These are phyloP conservation scores for Podotricha telesiphe DNA, from an alignment of 2,888 invertebrate species.

Conservation along the genomic window DNA sequence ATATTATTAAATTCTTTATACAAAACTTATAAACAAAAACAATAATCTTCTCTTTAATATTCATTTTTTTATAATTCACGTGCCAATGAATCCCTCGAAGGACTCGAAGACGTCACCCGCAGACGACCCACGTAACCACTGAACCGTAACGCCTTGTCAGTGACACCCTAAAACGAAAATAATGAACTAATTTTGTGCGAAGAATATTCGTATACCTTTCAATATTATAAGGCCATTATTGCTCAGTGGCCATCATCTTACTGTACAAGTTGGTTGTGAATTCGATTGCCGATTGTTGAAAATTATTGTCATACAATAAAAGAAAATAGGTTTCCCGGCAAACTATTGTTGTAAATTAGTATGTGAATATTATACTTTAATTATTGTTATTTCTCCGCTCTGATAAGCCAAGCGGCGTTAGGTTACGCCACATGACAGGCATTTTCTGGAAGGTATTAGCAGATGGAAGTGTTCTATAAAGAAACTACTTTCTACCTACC, in stretches of 20 bases:
- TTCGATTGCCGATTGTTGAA: neutral
- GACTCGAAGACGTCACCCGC: conserved; percentile 31
- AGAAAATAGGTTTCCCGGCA: too few relatives aligned
- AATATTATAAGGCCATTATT: neutral
- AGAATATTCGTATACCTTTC: conserved; percentile 6
- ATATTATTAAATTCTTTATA: too few relatives aligned
- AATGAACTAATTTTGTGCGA: conserved; percentile 16
- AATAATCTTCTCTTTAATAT: neutral
- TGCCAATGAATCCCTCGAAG: conserved; percentile 7
- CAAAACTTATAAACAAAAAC: too few relatives aligned
- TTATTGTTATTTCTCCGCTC: too few relatives aligned
- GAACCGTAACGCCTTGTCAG: conserved; percentile 26
- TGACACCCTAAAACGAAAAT: conserved; percentile 31
- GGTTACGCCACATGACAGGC: too few relatives aligned
- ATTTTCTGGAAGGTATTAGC: too few relatives aligned
- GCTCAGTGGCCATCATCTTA: neutral
- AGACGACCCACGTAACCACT: conserved; percentile 28
- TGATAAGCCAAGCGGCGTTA: too few relatives aligned
- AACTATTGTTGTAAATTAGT: too few relatives aligned
- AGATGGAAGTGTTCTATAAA: too few relatives aligned
- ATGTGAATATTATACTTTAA: too few relatives aligned
- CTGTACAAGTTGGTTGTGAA: neutral
- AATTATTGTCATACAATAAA: too few relatives aligned
- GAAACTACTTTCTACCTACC: too few relatives aligned
- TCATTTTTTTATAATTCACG: neutral